Evolutionary conservation across 2,113 vertebrate species (phyloP), one percentile per base, ranked within the genome.

Genomic region (Otocyon megalotis): DNA sequence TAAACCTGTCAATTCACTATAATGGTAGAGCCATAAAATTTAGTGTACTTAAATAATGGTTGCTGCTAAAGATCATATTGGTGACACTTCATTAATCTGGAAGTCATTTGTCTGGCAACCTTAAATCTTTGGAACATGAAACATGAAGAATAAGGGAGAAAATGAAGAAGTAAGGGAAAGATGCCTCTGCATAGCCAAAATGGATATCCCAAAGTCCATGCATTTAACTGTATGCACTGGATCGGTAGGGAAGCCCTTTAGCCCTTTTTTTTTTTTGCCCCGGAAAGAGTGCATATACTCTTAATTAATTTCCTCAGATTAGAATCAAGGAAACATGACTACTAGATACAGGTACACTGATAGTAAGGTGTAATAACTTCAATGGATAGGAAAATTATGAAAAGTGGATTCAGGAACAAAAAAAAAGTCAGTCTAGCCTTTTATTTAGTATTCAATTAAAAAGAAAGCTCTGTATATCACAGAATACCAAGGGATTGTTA

Each of bases 21-120:
- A 77, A 9, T 76, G 28, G 15, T 71, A 16, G 60, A 86, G 8
- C 54, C 72, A 65, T 90, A 80, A 22, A 84, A 92, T 54, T 74
- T 92, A 90, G 50, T 67, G 14, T 90, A 79, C 72, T 97, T 95
- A 69, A 96, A 86, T 48, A 71, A 83, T 81, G 67, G n/a, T 53
- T 56, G 32, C 35, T 93, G 56, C 91, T 90, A 83, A 83, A 80
- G 62, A 90, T 88, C 77, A 48, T 62, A 28, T 63, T 82, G 20
- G 54, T 56, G 58, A 79, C 2, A 69, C 4, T 88, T 94, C 15
- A 32, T 82, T 91, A 88, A 81, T 63, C 74, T 69, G 24, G 50
- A 82, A 86, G 56, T 48, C 83, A 84, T 95, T 95, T 96, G 19
- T 89, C 72, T 92, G 83, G 86, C 32, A 94, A 71, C 6, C 86